A percentile compares a stretch with the other conserved stretches of the same genome.
phyloP scores from a whole-genome alignment of 2,113 vertebrate species.

The rabbit (Oryctolagus cuniculus) region DNA sequence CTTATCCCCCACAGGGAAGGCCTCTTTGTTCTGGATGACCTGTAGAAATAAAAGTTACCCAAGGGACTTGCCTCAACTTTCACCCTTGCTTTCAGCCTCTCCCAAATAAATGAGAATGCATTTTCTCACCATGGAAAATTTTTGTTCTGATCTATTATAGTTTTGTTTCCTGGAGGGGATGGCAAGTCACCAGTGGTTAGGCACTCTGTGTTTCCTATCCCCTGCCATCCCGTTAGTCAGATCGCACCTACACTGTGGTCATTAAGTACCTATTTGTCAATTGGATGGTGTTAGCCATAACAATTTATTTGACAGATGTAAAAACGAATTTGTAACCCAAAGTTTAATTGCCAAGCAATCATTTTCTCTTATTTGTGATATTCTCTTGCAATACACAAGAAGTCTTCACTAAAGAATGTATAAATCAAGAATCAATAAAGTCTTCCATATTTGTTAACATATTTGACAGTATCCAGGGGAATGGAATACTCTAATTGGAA shows the following conservation, averaged over 20 bases:
- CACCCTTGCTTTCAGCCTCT: not conserved
- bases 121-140: not conserved
- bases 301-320: not conserved
- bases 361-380: not conserved
- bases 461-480: not conserved
- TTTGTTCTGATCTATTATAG: not conserved
- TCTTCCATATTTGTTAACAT: not conserved
- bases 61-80: not conserved
- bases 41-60: not conserved
- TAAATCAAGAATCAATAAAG: not conserved
- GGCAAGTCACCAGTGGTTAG: not conserved
- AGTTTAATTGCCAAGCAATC: not conserved
- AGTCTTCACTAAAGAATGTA: not conserved
- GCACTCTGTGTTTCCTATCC: not conserved
- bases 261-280: not conserved
- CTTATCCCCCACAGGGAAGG: not conserved
- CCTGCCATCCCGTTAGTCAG: conserved; percentile 19
- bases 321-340: conserved; percentile 2
- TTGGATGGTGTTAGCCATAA: not conserved
- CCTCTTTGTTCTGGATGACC: not conserved
- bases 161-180: not conserved
- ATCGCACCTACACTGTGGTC: not conserved
- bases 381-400: not conserved
- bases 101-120: not conserved
- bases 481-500: not conserved